A percentile compares a stretch with the other conserved stretches of the same genome.
Evolutionary conservation across 2,797 vertebrate species (phyloP).

Genomic region (Esox lucius): DNA sequence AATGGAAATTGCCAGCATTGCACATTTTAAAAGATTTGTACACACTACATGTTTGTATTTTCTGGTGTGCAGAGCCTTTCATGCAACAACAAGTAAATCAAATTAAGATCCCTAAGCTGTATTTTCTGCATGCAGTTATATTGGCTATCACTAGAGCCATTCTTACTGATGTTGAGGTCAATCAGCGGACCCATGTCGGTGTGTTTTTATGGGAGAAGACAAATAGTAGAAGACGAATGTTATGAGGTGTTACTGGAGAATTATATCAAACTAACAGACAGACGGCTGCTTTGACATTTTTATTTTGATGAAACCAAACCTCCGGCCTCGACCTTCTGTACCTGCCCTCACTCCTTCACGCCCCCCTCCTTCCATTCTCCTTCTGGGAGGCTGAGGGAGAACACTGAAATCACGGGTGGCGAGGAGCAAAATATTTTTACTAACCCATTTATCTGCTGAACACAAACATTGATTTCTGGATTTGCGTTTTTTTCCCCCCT

Average conservation of each 20-base stretch:
- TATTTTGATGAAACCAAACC: slow-evolving; percentile 54
- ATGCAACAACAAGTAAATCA: background rate
- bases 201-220: slow-evolving; percentile 25
- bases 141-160: background rate
- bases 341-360: too few species aligned
- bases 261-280: slow-evolving; percentile 41
- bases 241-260: slow-evolving; percentile 18
- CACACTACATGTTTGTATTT: background rate
- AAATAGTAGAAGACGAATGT: slow-evolving; percentile 1
- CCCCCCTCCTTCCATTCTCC: too few species aligned
- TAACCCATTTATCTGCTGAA: background rate
- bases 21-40: background rate
- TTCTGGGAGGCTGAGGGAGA: background rate
- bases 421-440: background rate
- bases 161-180: slow-evolving; percentile 19
- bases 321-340: background rate
- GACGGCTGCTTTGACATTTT: slow-evolving; percentile 54
- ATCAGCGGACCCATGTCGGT: background rate
- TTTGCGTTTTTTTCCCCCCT: slow-evolving; percentile 38
- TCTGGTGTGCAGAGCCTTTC: background rate
- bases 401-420: background rate
- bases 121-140: background rate
- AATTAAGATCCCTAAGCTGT: background rate
- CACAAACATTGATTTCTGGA: background rate
- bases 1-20: background rate